Evolutionary conservation across 2,113 vertebrate genomes (phyloP).

Genomic region (Ascaphus truei): DNA sequence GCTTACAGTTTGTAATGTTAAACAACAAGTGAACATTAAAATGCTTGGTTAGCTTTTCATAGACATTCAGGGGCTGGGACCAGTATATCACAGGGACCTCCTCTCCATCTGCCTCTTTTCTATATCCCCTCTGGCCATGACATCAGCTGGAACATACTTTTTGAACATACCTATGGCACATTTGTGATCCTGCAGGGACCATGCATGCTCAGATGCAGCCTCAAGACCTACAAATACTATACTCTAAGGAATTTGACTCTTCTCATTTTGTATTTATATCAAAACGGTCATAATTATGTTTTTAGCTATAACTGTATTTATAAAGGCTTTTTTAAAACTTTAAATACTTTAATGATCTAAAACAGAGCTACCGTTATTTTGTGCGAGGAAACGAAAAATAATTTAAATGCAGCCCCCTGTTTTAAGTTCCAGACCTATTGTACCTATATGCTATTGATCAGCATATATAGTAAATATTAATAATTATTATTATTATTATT

Average conservation of each 20-base stretch:
- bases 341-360: too few relatives aligned
- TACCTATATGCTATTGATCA: too few relatives aligned
- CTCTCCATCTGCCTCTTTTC: conserved; percentile 30
- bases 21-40: conserved; percentile 18
- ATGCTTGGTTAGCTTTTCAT: neutral
- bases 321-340: too few relatives aligned
- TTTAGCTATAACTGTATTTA: neutral
- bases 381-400: too few relatives aligned
- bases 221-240: conserved; percentile 16
- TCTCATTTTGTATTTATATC: neutral
- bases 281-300: neutral
- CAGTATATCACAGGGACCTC: conserved; percentile 15
- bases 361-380: too few relatives aligned
- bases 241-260: conserved; percentile 19
- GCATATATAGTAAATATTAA: too few relatives aligned
- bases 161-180: conserved; percentile 34
- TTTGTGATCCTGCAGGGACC: conserved; percentile 32
- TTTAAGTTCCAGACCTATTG: too few relatives aligned
- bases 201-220: neutral
- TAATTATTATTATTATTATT: too few relatives aligned
- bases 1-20: too few relatives aligned
- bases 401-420: too few relatives aligned
- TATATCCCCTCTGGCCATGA: conserved; percentile 28
- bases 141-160: conserved; percentile 28
- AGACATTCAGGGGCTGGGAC: conserved; percentile 1